Evolutionary conservation across 2,113 vertebrate genomes (phyloP), one percentile per base, ranked within the genome.

Genomic region (Carassius auratus): DNA sequence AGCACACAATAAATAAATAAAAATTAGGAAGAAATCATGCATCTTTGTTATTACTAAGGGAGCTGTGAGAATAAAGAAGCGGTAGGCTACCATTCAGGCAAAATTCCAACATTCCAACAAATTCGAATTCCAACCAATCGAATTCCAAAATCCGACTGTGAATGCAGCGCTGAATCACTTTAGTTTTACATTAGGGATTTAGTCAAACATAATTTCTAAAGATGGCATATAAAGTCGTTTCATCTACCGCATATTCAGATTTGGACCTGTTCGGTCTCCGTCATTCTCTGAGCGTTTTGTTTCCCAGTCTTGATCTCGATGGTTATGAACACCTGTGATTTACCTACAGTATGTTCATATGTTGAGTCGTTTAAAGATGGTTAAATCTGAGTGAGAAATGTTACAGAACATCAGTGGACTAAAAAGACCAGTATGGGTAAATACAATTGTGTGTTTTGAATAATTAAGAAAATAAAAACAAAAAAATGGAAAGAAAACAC

Each of bases 401-500:
- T 90, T 90, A 93, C 87, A 90, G 90, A 90, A 88, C 90, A 91
- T 89, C 89, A 91, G 90, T 79, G 75, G 87, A 91, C 84, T 90
- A 90, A 90, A 93, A 92, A 36, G 86, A 91, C 75, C 88, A 91
- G 87, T 91, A 87, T 92, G 92, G 92, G 88, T 91, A 91, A 91
- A 92, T 84, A 86, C 69, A 76, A 85, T 87, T 93, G 91, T 94
- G 92, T 95, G 95, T 94, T 94, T 93, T 93, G 89, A 92, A 75
- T 87, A 90, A 93, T 91, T 91, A 88, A 95, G 94, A 93, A 94
- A 95, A 94, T 85, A 92, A 92, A 90, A 42, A 38, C 4, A 38
- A 38, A 38, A 42, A 89, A 90, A 93, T 89, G 91, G 92, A 87
- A 82, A 76, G 75, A 89, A 83, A 79, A 21, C 36, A n/a, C 59